phyloP scores from a whole-genome alignment of 2,113 vertebrate species.

The Alethe diademata region DNA sequence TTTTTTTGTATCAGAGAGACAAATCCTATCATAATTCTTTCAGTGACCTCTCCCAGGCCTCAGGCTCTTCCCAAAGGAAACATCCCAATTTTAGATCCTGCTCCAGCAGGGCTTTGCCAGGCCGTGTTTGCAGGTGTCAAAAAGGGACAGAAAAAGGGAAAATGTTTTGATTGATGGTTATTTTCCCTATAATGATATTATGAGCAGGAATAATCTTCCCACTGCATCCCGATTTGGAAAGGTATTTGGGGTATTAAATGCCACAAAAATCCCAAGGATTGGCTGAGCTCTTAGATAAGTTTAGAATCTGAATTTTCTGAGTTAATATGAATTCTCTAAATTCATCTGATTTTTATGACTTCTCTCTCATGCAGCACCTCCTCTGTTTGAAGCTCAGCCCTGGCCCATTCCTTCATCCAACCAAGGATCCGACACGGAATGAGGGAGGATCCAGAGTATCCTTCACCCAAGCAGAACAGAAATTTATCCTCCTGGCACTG shows the following conservation, averaged over 20 bases:
- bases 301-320: neutral
- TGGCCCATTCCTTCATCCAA: slow-evolving; percentile 55
- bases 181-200: neutral
- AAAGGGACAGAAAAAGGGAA: neutral
- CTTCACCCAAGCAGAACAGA: neutral
- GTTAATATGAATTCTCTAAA: neutral
- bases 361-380: slow-evolving; percentile 52
- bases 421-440: slow-evolving; percentile 28
- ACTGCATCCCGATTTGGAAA: neutral
- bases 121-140: neutral
- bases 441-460: neutral
- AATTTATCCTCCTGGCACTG: neutral
- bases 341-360: neutral
- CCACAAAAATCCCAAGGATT: neutral
- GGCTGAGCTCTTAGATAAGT: neutral
- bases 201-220: neutral
- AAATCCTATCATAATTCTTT: neutral
- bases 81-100: neutral
- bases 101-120: neutral
- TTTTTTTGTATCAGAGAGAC: neutral
- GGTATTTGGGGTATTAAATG: neutral
- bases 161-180: neutral
- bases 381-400: slow-evolving; percentile 68
- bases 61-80: neutral
- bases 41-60: neutral